Percentiles rank a stretch among this genome's conserved stretches.
phyloP scores from a whole-genome alignment of 1,140 invertebrate species.

The Zaprionus taronus region DNA sequence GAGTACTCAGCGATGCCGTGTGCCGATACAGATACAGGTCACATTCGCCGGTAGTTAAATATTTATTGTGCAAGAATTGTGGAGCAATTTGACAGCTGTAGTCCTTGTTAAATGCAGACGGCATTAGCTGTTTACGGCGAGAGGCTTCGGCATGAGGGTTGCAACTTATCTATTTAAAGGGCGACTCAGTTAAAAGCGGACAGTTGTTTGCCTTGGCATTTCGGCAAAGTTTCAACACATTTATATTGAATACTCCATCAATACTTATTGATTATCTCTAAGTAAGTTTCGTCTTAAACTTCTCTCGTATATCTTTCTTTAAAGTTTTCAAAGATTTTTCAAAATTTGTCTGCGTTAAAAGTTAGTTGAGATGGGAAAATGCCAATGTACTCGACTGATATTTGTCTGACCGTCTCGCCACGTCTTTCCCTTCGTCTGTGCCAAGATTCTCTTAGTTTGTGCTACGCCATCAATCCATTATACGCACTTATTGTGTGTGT shows the following conservation, averaged over 20 bases:
- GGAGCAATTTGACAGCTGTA: neutral
- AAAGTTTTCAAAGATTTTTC: neutral
- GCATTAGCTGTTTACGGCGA: neutral
- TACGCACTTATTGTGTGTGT: constrained; percentile 49
- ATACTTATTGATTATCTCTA: neutral
- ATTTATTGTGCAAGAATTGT: neutral
- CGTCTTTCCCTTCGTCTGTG: neutral
- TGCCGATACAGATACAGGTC: neutral
- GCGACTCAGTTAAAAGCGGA: neutral
- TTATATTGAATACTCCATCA: constrained; percentile 1
- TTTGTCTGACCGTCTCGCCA: neutral
- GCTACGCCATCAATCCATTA: constrained; percentile 38
- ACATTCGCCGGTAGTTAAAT: constrained; percentile 3
- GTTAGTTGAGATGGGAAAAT: neutral
- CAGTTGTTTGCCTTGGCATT: neutral
- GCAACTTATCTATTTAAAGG: neutral
- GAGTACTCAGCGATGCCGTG: neutral
- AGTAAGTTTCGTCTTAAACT: neutral
- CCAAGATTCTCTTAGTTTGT: constrained; percentile 2
- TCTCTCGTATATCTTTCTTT: neutral
- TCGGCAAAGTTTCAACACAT: neutral
- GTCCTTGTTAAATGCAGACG: neutral
- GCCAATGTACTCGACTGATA: constrained; percentile 4
- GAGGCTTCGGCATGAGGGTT: neutral
- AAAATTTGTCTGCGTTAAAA: constrained; percentile 1